Conservation (phyloP, 1,140 invertebrate genomes). For the Zaprionus africanus region DNA sequence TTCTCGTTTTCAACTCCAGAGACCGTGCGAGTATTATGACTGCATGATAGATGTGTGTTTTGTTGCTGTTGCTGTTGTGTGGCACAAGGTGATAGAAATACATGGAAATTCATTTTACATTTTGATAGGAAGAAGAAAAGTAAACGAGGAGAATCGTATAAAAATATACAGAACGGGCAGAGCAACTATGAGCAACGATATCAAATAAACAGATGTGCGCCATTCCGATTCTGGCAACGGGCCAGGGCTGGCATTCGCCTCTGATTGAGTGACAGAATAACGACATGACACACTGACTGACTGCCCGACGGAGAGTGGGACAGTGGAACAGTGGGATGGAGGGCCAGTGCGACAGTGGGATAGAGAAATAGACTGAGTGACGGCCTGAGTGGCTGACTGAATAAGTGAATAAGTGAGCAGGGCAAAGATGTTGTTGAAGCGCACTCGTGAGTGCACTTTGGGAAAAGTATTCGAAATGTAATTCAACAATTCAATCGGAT, state of each 20-base stretch:
- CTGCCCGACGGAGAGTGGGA: slow-evolving; percentile 22
- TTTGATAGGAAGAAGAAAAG: slow-evolving; percentile 17
- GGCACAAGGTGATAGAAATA: background rate
- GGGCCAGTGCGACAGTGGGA: slow-evolving; percentile 15
- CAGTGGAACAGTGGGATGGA: background rate
- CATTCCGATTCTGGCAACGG: slow-evolving; percentile 57
- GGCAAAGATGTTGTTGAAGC: background rate
- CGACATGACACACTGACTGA: slow-evolving; percentile 35
- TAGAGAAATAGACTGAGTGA: slow-evolving; percentile 46
- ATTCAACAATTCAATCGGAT: slow-evolving; percentile 8
- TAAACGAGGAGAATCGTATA: slow-evolving; percentile 24
- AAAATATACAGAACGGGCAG: slow-evolving; percentile 22
- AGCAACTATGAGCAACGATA: slow-evolving; percentile 50
- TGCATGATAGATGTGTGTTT: background rate
- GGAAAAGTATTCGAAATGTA: slow-evolving; percentile 1
- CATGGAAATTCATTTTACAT: slow-evolving; percentile 54
- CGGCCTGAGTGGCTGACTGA: slow-evolving; percentile 28
- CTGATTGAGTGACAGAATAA: slow-evolving; percentile 51
- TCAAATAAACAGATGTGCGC: slow-evolving; percentile 76
- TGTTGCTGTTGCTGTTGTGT: background rate
- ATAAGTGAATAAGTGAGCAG: slow-evolving; percentile 22
- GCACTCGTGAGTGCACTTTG: slow-evolving; percentile 15
- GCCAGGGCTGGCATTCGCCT: slow-evolving; percentile 58
- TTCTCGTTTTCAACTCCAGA: background rate
- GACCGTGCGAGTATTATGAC: background rate